phyloP scores from a whole-genome alignment of 2,888 invertebrate species.

The Cecidostiba fungosa region DNA sequence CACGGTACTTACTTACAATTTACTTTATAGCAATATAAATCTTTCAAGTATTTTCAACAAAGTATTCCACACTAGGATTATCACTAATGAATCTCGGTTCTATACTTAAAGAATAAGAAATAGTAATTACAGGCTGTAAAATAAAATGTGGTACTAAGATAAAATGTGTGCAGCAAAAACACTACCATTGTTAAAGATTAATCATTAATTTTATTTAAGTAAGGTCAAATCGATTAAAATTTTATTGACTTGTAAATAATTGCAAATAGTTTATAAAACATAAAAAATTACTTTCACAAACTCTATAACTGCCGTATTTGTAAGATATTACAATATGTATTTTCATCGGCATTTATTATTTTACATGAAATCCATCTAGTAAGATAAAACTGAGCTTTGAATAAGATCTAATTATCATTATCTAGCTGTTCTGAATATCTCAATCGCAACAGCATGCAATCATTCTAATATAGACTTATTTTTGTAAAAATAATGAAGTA shows the following conservation, averaged over 20 bases:
- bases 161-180: slow-evolving; percentile 13
- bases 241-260: slow-evolving; percentile 50
- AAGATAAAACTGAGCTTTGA: slow-evolving; percentile 28
- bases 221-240: slow-evolving; percentile 33
- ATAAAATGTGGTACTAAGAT: slow-evolving; percentile 51
- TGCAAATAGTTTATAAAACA: slow-evolving; percentile 31
- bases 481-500: slow-evolving; percentile 50
- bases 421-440: slow-evolving; percentile 18
- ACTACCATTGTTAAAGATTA: slow-evolving; percentile 41
- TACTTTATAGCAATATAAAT: background rate
- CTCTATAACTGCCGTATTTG: slow-evolving; percentile 46
- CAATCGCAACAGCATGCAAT: slow-evolving; percentile 34
- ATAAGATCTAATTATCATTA: slow-evolving; percentile 29
- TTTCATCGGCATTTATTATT: slow-evolving; percentile 35
- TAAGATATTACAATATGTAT: slow-evolving; percentile 34
- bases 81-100: slow-evolving; percentile 10
- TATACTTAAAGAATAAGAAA: slow-evolving; percentile 3
- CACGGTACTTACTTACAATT: background rate
- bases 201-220: slow-evolving; percentile 46
- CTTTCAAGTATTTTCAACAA: slow-evolving; percentile 17
- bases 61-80: slow-evolving; percentile 21
- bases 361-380: background rate
- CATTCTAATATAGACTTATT: slow-evolving; percentile 46
- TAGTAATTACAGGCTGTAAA: slow-evolving; percentile 51
- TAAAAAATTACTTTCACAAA: slow-evolving; percentile 32